Evolutionary conservation across 2,113 vertebrate genomes (phyloP).

Genomic region (Cardinalis cardinalis): DNA sequence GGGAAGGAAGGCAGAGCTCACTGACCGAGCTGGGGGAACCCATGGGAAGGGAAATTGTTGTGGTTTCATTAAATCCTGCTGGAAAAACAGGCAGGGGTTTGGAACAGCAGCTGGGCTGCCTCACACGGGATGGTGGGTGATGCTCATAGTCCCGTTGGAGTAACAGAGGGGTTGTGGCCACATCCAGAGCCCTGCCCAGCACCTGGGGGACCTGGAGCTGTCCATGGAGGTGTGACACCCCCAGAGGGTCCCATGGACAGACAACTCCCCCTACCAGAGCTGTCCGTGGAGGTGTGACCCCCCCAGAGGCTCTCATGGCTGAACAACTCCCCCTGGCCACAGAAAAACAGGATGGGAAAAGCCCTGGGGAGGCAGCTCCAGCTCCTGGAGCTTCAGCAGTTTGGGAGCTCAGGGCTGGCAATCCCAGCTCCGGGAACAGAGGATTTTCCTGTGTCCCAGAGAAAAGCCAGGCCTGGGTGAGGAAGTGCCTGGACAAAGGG

Average conservation of each 20-base stretch:
- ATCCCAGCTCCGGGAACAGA: rapidly evolving
- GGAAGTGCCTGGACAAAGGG: background rate
- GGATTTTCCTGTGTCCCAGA: rapidly evolving
- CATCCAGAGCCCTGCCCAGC: background rate
- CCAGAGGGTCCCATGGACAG: rapidly evolving
- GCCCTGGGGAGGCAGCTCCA: background rate
- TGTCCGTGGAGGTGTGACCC: rapidly evolving
- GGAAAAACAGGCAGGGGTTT: background rate
- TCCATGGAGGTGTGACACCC: rapidly evolving
- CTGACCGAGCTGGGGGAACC: background rate
- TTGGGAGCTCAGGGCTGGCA: rapidly evolving
- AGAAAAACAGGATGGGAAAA: background rate
- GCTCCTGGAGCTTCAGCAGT: background rate
- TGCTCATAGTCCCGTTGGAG: background rate
- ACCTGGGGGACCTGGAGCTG: background rate
- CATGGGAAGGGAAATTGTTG: background rate
- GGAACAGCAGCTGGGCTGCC: background rate
- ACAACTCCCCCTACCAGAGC: background rate
- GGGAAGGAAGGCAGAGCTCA: background rate
- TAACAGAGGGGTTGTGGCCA: rapidly evolving
- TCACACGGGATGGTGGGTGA: rapidly evolving
- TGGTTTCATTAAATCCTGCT: background rate
- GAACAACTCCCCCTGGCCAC: too few relatives aligned
- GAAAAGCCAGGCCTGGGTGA: background rate
- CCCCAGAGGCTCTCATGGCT: rapidly evolving